phyloP scores from a whole-genome alignment of 92 coral and sea anemone genomes.

The Desmophyllum pertusum region DNA sequence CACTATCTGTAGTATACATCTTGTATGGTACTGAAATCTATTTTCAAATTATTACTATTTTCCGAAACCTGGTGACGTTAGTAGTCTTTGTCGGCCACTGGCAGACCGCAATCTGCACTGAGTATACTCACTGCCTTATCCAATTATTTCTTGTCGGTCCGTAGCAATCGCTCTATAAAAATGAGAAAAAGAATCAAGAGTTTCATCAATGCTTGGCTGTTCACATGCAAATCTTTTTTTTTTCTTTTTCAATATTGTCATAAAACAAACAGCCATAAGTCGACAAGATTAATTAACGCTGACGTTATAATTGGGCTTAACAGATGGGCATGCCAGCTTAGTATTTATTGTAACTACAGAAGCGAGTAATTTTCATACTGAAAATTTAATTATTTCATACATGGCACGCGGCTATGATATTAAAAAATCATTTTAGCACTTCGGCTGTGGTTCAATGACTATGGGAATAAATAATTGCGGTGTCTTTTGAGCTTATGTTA shows the following conservation, averaged over 20 bases:
- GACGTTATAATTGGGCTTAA: not conserved
- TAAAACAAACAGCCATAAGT: not conserved
- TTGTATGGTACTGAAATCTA: not conserved
- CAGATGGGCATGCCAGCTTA: not conserved
- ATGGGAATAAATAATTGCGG: not conserved
- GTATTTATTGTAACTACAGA: not conserved
- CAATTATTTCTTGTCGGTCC: not conserved
- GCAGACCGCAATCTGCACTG: not conserved
- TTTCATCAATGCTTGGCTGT: not conserved
- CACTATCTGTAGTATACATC: not conserved
- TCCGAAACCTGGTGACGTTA: not conserved
- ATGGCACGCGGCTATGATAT: not conserved
- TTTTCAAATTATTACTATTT: not conserved
- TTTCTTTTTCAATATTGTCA: not conserved
- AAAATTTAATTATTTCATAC: not conserved
- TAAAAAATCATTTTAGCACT: conserved; percentile 13
- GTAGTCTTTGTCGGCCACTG: not conserved
- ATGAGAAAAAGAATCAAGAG: not conserved
- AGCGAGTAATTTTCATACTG: not conserved
- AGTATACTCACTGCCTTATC: not conserved
- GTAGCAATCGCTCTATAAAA: not conserved
- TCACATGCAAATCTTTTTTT: conserved; percentile 6
- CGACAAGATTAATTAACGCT: not conserved
- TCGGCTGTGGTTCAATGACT: not conserved
- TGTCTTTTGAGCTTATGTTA: not conserved